These are phyloP conservation scores for Callithrix jacchus DNA, from an alignment of 2,113 vertebrate genomes.

Conservation along the genomic window DNA sequence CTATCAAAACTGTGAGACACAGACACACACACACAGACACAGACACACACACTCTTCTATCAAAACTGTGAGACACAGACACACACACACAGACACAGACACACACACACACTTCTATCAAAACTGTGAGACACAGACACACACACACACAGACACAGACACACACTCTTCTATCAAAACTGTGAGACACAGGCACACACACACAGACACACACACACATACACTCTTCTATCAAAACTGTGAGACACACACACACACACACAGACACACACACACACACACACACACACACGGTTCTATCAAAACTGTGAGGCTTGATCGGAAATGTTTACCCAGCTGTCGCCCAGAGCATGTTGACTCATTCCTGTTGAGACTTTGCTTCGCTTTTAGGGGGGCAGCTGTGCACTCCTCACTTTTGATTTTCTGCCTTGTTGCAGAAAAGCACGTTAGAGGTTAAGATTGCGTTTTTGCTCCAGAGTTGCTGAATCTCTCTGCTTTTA, in stretches of 20 bases:
- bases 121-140: no score
- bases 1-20: background rate
- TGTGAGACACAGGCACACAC: slow-evolving; percentile 5
- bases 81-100: background rate
- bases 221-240: no score
- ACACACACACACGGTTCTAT: slow-evolving; percentile 18
- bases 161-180: slow-evolving; percentile 58
- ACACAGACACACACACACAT: background rate
- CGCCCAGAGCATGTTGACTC: slow-evolving; percentile 34
- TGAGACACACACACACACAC: background rate
- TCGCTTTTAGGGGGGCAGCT: slow-evolving; percentile 59
- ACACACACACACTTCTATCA: background rate
- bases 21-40: background rate
- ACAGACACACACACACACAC: background rate
- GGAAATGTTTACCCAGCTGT: slow-evolving; percentile 77
- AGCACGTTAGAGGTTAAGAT: background rate
- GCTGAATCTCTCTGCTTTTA: background rate
- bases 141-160: no score
- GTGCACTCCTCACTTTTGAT: slow-evolving; percentile 46
- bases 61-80: background rate
- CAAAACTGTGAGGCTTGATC: slow-evolving; percentile 70
- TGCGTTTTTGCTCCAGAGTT: background rate
- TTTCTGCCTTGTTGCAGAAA: slow-evolving; percentile 40
- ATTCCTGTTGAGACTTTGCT: slow-evolving; percentile 50
- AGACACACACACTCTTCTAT: background rate